Evolutionary conservation across 2,113 vertebrate genomes (phyloP).

Genomic region (Sturnira hondurensis): DNA sequence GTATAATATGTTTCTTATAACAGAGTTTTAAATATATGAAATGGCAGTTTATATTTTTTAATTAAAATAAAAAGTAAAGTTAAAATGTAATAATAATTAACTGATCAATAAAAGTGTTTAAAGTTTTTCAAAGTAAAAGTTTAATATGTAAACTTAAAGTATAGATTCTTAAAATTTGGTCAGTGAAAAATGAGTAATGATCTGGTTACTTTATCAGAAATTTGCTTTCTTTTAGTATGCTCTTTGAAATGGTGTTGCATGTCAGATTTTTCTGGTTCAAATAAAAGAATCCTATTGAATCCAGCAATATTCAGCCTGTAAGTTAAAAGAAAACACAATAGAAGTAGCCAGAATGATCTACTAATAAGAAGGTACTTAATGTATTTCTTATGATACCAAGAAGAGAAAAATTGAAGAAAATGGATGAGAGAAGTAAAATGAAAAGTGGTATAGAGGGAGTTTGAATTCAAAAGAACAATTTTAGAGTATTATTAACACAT

Average conservation of each 20-base stretch:
- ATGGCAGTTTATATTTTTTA: neutral
- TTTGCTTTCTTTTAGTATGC: constrained; percentile 12
- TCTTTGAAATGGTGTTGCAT: neutral
- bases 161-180: neutral
- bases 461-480: neutral
- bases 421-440: neutral
- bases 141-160: neutral
- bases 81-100: neutral
- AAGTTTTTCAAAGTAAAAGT: neutral
- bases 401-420: neutral
- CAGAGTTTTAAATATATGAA: constrained; percentile 5
- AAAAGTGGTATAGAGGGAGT: neutral
- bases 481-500: neutral
- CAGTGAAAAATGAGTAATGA: neutral
- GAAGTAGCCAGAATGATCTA: neutral
- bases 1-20: constrained; percentile 16
- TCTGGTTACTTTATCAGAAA: neutral
- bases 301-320: neutral
- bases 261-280: neutral
- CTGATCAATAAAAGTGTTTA: neutral
- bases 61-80: neutral
- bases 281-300: neutral
- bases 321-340: constrained; percentile 4
- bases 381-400: neutral
- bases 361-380: neutral